Base-by-base conservation (phyloP, 2,888 invertebrate genomes). In the Brenthis hecate region DNA sequence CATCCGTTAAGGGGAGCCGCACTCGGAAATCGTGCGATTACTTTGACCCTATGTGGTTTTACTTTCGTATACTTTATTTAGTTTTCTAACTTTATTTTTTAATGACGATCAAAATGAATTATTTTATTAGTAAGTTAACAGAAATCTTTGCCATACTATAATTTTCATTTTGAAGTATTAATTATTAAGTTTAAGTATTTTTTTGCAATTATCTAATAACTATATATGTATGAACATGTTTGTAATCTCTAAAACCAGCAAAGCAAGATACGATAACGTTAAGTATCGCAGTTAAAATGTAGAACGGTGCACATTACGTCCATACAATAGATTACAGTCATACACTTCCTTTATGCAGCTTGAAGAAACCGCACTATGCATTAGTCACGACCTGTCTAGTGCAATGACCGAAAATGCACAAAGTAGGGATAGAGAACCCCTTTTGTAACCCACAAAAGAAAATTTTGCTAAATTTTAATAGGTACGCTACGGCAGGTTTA, bases 1-100 rank as follows among this genome's bases (percentile, higher is more conserved):
- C 91, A 90, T 72, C 73, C 58, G 65, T 79, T 80, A 78, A 79
- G 81, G 80, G 77, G 76, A 77, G 65, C 62, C 63, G 51, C 64
- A 61, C 64, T 43, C 36, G 36, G 66, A 61, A 69, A 69, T 73
- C 70, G 72, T 72, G 67, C 71, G 70, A 74, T 75, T 69, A 71
- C 70, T 60, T 56, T 63, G 65, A 66, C 68, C 71, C 66, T 67
- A 68, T 61, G 51, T 43, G 50, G 58, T 69, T 66, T 73, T 64
- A 55, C 51, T 50, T 57, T 50, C 51, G 13, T 43, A 16, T 48
- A 13, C 6, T 56, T 56, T 32, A n/a, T 28, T 55, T 48, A 19
- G 11, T 19, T 63, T 47, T 8, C 16, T 4, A 56, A 23, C 47
- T 54, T 6, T 13, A 54, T 14, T 8, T n/a, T 51, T 51, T 0